Evolutionary conservation across 2,113 vertebrate species (phyloP).

Genomic region (Hystrix cristata): DNA sequence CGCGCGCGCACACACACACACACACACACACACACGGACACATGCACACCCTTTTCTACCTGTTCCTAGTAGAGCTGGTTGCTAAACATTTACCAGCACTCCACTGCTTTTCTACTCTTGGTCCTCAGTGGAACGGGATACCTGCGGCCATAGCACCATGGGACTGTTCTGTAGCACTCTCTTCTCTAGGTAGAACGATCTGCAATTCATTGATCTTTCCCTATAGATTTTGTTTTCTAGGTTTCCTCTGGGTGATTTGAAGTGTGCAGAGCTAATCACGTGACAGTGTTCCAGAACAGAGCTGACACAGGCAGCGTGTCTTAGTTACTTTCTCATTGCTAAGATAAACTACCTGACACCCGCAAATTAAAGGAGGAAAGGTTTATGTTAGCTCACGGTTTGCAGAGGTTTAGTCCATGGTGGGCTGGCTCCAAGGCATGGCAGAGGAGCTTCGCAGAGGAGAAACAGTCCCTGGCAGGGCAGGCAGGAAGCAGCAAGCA

Average conservation of each 20-base stretch:
- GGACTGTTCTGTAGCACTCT: neutral
- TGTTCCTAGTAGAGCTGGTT: neutral
- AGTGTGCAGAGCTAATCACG: neutral
- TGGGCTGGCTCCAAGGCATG: too few species aligned
- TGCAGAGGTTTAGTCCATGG: too few species aligned
- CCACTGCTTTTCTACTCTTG: neutral
- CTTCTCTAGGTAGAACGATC: neutral
- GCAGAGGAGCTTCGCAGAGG: too few species aligned
- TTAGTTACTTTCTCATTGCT: too few species aligned
- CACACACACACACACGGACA: too few species aligned
- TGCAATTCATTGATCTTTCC: neutral
- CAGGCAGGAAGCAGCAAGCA: too few species aligned
- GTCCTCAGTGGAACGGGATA: neutral
- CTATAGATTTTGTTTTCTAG: neutral
- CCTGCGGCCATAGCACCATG: neutral
- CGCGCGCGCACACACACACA: too few species aligned
- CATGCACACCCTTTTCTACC: neutral
- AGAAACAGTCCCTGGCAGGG: too few species aligned
- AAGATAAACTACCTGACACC: too few species aligned
- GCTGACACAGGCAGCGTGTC: neutral
- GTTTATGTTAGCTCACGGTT: too few species aligned
- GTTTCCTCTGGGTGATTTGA: neutral
- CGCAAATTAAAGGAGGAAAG: too few species aligned
- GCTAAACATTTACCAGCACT: neutral
- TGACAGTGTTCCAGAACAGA: neutral